Conservation (phyloP, 2,113 vertebrate genomes). For the Ranitomeya imitator region DNA sequence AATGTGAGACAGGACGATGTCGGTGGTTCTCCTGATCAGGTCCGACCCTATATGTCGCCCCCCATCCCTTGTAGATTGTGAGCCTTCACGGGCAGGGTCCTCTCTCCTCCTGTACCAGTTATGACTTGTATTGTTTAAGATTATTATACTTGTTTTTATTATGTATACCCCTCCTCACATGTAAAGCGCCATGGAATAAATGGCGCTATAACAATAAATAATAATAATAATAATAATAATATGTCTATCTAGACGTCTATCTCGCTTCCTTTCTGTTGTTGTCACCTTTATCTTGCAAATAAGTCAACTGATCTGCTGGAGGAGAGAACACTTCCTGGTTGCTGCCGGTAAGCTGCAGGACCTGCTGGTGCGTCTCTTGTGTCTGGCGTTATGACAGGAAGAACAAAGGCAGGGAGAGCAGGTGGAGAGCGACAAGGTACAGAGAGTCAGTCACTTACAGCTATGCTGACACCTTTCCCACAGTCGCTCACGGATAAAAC, state of each 20-base stretch:
- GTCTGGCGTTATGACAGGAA: slow-evolving; percentile 48
- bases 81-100: too few species aligned
- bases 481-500: not conserved
- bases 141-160: too few species aligned
- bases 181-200: too few species aligned
- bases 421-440: slow-evolving; percentile 25
- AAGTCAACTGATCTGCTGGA: slow-evolving; percentile 48
- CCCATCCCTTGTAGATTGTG: too few species aligned
- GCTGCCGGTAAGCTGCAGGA: slow-evolving; percentile 36
- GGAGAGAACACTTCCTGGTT: slow-evolving; percentile 50
- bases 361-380: slow-evolving; percentile 54
- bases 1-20: not conserved
- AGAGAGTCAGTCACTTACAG: slow-evolving; percentile 19
- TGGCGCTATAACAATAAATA: too few species aligned
- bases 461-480: slow-evolving; percentile 21
- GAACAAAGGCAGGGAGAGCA: slow-evolving; percentile 51
- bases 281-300: slow-evolving; percentile 43
- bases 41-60: fast-evolving
- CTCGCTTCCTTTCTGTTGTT: slow-evolving; percentile 12
- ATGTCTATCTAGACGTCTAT: not conserved
- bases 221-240: too few species aligned
- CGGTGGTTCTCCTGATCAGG: not conserved
- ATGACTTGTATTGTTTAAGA: too few species aligned
- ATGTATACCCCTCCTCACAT: too few species aligned
- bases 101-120: too few species aligned